Percentiles rank a stretch among this genome's conserved stretches.
Conservation (phyloP, 2,113 vertebrate species). For the Esox niger region DNA sequence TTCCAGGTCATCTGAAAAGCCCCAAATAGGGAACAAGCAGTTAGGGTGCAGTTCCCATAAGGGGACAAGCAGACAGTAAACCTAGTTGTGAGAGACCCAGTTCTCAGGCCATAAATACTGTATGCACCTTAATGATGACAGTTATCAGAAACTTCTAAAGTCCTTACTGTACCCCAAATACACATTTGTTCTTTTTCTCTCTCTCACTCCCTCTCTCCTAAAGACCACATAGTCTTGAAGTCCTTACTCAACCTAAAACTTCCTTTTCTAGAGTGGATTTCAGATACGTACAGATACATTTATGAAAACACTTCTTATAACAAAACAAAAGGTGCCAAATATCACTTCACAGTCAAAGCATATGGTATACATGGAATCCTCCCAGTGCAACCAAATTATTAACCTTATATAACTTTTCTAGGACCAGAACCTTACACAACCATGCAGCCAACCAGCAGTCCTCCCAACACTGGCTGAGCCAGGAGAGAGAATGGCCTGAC, state of each 20-base stretch:
- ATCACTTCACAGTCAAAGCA: too few relatives aligned
- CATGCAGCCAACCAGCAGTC: background rate
- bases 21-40: background rate
- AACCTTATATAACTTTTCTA: conserved; percentile 6
- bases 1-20: conserved; percentile 19
- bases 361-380: too few relatives aligned
- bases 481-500: background rate
- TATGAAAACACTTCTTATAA: background rate
- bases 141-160: background rate
- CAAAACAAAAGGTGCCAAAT: too few relatives aligned
- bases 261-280: too few relatives aligned
- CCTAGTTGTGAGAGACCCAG: background rate
- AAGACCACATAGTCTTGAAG: too few relatives aligned
- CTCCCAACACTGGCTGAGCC: background rate
- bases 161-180: background rate
- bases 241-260: too few relatives aligned
- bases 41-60: background rate
- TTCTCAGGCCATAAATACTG: background rate
- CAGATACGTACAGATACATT: conserved; percentile 1
- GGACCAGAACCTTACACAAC: background rate
- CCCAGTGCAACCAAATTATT: too few relatives aligned
- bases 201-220: too few relatives aligned
- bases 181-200: too few relatives aligned
- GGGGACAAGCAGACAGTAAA: background rate
- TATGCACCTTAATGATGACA: background rate